Evolutionary conservation across 2,888 invertebrate genomes (phyloP).

Genomic region (Thysanoteuthis rhombus): DNA sequence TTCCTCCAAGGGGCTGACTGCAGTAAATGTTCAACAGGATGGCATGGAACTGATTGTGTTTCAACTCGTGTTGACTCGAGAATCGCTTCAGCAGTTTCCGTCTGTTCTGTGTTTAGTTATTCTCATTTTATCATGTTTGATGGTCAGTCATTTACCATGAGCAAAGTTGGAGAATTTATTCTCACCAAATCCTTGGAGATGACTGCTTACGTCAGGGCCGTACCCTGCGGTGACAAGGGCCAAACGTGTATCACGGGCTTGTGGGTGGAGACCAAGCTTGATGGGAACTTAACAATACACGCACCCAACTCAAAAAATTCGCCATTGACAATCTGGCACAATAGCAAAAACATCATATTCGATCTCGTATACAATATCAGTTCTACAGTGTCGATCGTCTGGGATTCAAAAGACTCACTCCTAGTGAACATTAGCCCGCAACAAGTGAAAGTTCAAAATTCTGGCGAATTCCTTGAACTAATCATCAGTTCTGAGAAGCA

Average conservation of each 20-base stretch:
- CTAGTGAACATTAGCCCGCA: neutral
- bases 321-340: constrained; percentile 38
- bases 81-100: constrained; percentile 19
- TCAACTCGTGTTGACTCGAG: constrained; percentile 27
- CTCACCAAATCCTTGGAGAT: neutral
- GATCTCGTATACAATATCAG: constrained; percentile 31
- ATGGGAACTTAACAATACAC: constrained; percentile 43
- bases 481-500: neutral
- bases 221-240: constrained; percentile 44
- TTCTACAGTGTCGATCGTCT: constrained; percentile 1
- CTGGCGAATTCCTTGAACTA: neutral
- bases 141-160: constrained; percentile 32
- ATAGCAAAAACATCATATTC: constrained; percentile 33
- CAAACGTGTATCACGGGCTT: constrained; percentile 42
- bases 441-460: neutral
- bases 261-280: constrained; percentile 41
- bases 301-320: constrained; percentile 36
- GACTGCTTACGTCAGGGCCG: constrained; percentile 40
- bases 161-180: constrained; percentile 27
- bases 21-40: constrained; percentile 44
- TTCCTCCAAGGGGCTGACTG: constrained; percentile 42
- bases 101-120: constrained; percentile 42
- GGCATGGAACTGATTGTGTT: constrained; percentile 50
- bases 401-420: neutral
- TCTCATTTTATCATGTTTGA: constrained; percentile 47